A percentile compares a stretch with the other conserved stretches of the same genome.
These are phyloP conservation scores for Catocala fraxini DNA, from an alignment of 2,888 invertebrate genomes.

Conservation along the genomic window DNA sequence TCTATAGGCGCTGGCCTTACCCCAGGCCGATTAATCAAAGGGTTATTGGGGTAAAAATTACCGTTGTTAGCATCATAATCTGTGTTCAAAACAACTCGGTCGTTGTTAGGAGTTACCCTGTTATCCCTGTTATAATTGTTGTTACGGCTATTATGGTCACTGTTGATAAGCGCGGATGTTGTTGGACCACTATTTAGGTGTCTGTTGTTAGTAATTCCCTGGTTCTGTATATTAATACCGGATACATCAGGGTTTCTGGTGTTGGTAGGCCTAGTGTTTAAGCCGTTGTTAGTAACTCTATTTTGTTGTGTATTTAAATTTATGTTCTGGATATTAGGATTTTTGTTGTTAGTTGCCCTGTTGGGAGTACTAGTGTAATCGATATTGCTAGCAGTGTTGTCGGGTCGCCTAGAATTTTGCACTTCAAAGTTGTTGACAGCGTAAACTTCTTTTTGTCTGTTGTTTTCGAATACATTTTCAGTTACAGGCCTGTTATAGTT, in stretches of 20 bases:
- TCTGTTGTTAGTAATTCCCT: slow-evolving; percentile 23
- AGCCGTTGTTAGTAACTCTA: neutral
- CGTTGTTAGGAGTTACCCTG: slow-evolving; percentile 14
- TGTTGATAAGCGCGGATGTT: slow-evolving; percentile 8
- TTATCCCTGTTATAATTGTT: slow-evolving; percentile 1
- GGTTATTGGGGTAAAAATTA: slow-evolving; percentile 41
- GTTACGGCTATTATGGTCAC: neutral
- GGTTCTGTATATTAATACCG: neutral
- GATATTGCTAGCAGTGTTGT: slow-evolving; percentile 12
- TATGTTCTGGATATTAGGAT: slow-evolving; percentile 15
- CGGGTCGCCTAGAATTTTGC: neutral
- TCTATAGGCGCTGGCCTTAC: slow-evolving; percentile 68
- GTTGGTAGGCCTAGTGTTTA: neutral
- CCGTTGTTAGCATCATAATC: slow-evolving; percentile 44
- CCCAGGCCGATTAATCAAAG: slow-evolving; percentile 63
- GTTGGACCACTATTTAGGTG: slow-evolving; percentile 18
- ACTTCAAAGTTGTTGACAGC: slow-evolving; percentile 7
- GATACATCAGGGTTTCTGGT: slow-evolving; percentile 1
- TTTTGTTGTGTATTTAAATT: slow-evolving; percentile 14
- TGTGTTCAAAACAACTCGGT: slow-evolving; percentile 26
- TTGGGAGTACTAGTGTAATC: neutral
- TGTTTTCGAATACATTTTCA: slow-evolving; percentile 22
- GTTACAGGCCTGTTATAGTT: slow-evolving; percentile 12
- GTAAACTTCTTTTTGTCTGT: slow-evolving; percentile 2
- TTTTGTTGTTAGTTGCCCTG: slow-evolving; percentile 7